Conservation (phyloP, 2,888 invertebrate genomes). For the Oscheius sp. region DNA sequence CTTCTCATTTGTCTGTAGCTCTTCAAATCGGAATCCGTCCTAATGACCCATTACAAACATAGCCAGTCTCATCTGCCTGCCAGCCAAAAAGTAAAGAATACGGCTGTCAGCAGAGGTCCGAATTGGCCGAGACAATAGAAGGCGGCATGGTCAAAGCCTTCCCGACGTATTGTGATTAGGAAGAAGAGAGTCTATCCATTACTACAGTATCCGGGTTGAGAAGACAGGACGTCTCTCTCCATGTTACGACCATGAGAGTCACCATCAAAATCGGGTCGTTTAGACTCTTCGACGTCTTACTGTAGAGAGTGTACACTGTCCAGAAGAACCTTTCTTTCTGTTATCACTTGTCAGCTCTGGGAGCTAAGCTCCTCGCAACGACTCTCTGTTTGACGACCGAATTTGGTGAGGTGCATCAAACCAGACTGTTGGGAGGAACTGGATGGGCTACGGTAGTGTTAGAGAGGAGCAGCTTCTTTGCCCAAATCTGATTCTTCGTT, state of each 20-base stretch:
- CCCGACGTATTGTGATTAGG: constrained; percentile 26
- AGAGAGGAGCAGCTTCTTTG: too few species aligned
- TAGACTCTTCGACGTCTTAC: background rate
- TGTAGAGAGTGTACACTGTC: background rate
- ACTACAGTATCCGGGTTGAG: constrained; percentile 25
- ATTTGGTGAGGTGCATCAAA: constrained; percentile 29
- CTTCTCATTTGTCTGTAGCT: too few species aligned
- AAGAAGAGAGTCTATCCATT: constrained; percentile 13
- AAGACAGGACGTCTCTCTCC: background rate
- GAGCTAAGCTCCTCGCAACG: constrained; percentile 11
- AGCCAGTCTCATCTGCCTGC: too few species aligned
- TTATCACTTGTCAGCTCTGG: constrained; percentile 1
- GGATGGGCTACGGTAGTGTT: background rate
- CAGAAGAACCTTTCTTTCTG: background rate
- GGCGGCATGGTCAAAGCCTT: constrained; percentile 29
- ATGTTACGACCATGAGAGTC: constrained; percentile 5
- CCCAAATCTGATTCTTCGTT: too few species aligned
- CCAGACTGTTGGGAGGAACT: constrained; percentile 10
- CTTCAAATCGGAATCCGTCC: too few species aligned
- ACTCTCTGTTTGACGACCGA: constrained; percentile 25
- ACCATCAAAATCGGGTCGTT: constrained; percentile 2
- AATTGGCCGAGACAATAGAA: constrained; percentile 26
- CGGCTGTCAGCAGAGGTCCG: constrained; percentile 13
- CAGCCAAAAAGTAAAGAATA: constrained; percentile 8
- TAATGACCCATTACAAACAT: too few species aligned